phyloP scores from a whole-genome alignment of 2,113 vertebrate genomes.

The Percina caprodes region DNA sequence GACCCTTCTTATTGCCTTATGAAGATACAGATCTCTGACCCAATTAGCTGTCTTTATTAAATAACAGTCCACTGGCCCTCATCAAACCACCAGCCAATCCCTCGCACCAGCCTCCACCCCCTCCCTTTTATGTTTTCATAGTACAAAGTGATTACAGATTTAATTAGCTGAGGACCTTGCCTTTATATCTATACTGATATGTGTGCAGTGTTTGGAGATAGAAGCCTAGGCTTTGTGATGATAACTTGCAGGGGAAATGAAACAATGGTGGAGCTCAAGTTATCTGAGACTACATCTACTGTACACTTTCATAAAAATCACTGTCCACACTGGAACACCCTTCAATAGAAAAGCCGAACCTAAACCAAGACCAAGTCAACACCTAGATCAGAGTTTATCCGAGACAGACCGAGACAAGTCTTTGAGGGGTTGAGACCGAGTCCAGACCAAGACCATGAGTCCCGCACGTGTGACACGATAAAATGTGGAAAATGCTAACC shows the following conservation, averaged over 20 bases:
- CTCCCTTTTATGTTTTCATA: constrained; percentile 60
- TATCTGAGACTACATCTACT: background rate
- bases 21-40: constrained; percentile 61
- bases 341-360: background rate
- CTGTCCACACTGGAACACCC: background rate
- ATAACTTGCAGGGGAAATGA: constrained; percentile 35
- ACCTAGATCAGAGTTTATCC: too few species aligned
- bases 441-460: too few species aligned
- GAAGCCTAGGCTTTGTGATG: constrained; percentile 31
- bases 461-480: too few species aligned
- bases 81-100: constrained; percentile 53
- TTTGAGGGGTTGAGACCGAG: too few species aligned
- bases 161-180: constrained; percentile 77
- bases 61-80: constrained; percentile 64
- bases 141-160: constrained; percentile 73
- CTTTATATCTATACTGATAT: constrained; percentile 66
- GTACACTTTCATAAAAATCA: background rate
- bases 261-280: background rate
- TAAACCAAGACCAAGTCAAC: too few species aligned
- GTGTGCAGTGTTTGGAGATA: constrained; percentile 47
- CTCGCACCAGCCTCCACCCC: constrained; percentile 9
- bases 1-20: constrained; percentile 33
- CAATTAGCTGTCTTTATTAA: constrained; percentile 74
- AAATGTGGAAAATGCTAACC: too few species aligned
- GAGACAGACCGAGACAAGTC: too few species aligned